Evolutionary conservation across 2,888 invertebrate genomes (phyloP).

Genomic region (Nemapogon koenigi): DNA sequence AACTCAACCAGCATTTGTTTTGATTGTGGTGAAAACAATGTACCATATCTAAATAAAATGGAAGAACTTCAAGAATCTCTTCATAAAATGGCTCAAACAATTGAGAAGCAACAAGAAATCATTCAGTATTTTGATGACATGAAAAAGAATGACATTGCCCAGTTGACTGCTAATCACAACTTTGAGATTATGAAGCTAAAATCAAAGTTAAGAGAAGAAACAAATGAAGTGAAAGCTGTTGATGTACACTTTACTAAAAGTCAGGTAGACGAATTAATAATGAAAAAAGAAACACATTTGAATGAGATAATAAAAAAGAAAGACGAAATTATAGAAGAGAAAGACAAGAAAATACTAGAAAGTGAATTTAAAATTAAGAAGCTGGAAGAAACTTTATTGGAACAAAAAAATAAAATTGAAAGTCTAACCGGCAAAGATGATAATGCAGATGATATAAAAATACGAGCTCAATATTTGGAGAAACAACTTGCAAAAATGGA

Average conservation of each 20-base stretch:
- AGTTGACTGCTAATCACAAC: too few relatives aligned
- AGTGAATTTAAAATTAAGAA: constrained; percentile 30
- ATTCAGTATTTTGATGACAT: too few relatives aligned
- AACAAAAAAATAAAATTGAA: constrained; percentile 31
- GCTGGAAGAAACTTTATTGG: constrained; percentile 29
- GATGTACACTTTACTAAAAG: too few relatives aligned
- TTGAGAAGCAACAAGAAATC: too few relatives aligned
- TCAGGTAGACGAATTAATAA: neutral
- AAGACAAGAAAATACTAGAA: constrained; percentile 21
- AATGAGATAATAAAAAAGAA: constrained; percentile 1
- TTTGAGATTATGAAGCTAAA: neutral
- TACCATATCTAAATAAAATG: too few relatives aligned
- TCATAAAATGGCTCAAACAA: too few relatives aligned
- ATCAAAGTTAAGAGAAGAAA: neutral
- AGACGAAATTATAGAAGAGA: constrained; percentile 17
- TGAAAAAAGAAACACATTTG: neutral
- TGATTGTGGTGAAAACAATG: too few relatives aligned
- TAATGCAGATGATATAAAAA: constrained; percentile 21
- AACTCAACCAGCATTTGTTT: too few relatives aligned
- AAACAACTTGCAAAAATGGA: constrained; percentile 40
- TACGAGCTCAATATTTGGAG: constrained; percentile 32
- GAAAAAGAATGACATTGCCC: too few relatives aligned
- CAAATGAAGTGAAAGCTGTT: too few relatives aligned
- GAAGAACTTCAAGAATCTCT: too few relatives aligned
- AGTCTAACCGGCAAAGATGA: constrained; percentile 22